Evolutionary conservation across 2,888 invertebrate genomes (phyloP).

Genomic region (Dichetophora obliterata): DNA sequence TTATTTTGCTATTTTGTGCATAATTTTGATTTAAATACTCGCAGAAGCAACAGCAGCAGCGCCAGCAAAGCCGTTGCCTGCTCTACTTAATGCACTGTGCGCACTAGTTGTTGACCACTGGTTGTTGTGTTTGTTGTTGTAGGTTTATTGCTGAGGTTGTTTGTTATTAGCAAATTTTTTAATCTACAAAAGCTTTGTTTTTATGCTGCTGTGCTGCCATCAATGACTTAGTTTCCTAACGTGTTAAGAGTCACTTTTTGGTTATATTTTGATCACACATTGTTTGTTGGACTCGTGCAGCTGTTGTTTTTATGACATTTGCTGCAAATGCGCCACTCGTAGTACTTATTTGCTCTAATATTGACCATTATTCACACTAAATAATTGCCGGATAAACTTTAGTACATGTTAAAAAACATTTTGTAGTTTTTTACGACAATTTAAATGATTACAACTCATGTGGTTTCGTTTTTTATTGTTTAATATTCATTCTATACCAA

Average conservation of each 20-base stretch:
- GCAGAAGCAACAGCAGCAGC: not conserved
- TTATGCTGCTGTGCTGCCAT: not conserved
- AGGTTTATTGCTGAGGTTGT: not conserved
- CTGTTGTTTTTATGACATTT: too few relatives aligned
- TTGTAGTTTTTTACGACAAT: too few relatives aligned
- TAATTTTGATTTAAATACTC: not conserved
- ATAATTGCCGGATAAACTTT: too few relatives aligned
- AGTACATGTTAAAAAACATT: too few relatives aligned
- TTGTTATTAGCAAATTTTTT: not conserved
- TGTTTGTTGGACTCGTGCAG: too few relatives aligned
- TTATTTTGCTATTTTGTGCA: not conserved
- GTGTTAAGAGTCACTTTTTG: not conserved
- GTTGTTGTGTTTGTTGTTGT: not conserved
- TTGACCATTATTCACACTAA: too few relatives aligned
- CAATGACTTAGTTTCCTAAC: not conserved
- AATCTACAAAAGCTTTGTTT: not conserved
- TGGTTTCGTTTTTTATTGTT: too few relatives aligned
- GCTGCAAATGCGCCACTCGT: too few relatives aligned
- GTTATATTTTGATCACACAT: too few relatives aligned
- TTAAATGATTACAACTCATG: too few relatives aligned
- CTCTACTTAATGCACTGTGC: not conserved
- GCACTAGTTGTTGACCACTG: not conserved
- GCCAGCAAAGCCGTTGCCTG: not conserved
- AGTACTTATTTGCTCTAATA: too few relatives aligned
- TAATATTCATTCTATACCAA: too few relatives aligned